Evolutionary conservation across 1,140 invertebrate species (phyloP).

Genomic region (Coboldia fuscipes): DNA sequence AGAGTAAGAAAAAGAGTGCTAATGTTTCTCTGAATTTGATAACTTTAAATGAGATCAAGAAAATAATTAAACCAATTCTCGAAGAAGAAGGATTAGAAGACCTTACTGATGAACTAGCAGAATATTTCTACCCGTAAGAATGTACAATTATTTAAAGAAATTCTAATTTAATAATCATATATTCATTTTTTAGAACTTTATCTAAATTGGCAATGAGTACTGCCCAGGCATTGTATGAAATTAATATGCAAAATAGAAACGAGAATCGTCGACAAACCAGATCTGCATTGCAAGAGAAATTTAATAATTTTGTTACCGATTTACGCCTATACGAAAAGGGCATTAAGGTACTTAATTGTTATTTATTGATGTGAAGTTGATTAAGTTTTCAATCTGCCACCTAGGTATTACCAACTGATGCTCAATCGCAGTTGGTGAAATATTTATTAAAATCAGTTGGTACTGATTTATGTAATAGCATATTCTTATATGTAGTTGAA

Average conservation of each 20-base stretch:
- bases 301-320: slow-evolving; percentile 53
- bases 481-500: slow-evolving; percentile 45
- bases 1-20: slow-evolving; percentile 17
- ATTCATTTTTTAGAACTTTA: slow-evolving; percentile 17
- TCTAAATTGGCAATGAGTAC: slow-evolving; percentile 29
- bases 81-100: slow-evolving; percentile 41
- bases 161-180: slow-evolving; percentile 2
- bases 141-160: slow-evolving; percentile 2
- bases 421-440: slow-evolving; percentile 45
- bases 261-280: slow-evolving; percentile 50
- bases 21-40: slow-evolving; percentile 35
- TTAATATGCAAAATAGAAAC: slow-evolving; percentile 40
- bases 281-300: slow-evolving; percentile 56
- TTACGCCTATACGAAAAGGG: slow-evolving; percentile 73
- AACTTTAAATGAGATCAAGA: slow-evolving; percentile 39
- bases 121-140: slow-evolving; percentile 33
- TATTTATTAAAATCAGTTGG: slow-evolving; percentile 69
- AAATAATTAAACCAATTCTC: slow-evolving; percentile 34
- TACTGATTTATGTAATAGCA: slow-evolving; percentile 59
- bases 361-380: too few relatives aligned
- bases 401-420: slow-evolving; percentile 26
- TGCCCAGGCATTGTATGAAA: slow-evolving; percentile 46
- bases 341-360: slow-evolving; percentile 30
- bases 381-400: too few relatives aligned
- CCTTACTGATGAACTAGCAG: slow-evolving; percentile 31